These are phyloP conservation scores for Theristus sp. DNA, from an alignment of 2,888 invertebrate genomes.

Conservation along the genomic window DNA sequence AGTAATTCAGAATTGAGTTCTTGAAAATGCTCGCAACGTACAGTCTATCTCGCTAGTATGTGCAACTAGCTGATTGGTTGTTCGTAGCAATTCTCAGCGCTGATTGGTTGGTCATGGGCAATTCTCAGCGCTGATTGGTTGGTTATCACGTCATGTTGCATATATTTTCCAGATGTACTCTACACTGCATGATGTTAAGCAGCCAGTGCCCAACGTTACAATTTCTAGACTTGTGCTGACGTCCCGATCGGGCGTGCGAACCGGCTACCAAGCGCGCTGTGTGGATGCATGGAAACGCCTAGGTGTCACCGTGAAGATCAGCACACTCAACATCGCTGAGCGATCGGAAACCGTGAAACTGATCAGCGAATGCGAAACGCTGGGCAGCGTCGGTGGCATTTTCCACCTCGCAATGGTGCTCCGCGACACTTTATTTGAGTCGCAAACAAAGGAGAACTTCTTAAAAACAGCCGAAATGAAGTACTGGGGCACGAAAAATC, in stretches of 20 bases:
- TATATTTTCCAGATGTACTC: too few species aligned
- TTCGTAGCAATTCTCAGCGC: too few species aligned
- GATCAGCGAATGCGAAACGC: slow-evolving; percentile 15
- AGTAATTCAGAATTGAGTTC: slow-evolving; percentile 17
- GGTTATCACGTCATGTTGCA: too few species aligned
- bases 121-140: too few species aligned
- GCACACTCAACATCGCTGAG: slow-evolving; percentile 2
- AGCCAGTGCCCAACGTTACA: too few species aligned
- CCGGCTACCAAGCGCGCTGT: not conserved
- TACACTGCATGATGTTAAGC: too few species aligned
- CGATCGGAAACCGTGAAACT: not conserved
- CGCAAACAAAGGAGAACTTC: slow-evolving; percentile 33
- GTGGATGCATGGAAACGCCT: not conserved
- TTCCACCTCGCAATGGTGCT: slow-evolving; percentile 61
- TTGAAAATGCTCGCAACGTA: too few species aligned
- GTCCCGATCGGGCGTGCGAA: not conserved
- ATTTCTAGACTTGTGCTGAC: slow-evolving; percentile 1
- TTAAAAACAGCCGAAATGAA: slow-evolving; percentile 50
- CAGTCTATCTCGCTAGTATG: too few species aligned
- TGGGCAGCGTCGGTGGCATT: slow-evolving; percentile 46
- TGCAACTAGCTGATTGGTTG: too few species aligned
- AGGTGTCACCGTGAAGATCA: slow-evolving; percentile 1
- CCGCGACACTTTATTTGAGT: slow-evolving; percentile 36
- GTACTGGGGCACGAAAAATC: slow-evolving; percentile 51
- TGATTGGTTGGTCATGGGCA: too few species aligned